A percentile compares a stretch with the other conserved stretches of the same genome.
phyloP scores from a whole-genome alignment of 2,797 vertebrate genomes.

The Pristis pectinata region DNA sequence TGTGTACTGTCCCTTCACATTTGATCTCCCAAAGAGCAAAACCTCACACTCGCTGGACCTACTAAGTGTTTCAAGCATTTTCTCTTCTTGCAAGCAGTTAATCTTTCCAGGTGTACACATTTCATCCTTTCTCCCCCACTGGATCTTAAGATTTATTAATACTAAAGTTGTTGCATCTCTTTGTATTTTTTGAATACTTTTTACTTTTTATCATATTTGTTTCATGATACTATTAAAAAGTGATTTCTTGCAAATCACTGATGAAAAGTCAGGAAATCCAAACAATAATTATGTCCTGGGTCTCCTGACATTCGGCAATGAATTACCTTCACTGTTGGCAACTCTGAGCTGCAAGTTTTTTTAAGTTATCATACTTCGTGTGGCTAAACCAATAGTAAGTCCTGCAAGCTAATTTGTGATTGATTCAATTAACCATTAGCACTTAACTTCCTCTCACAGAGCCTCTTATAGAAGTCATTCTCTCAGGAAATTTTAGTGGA shows the following conservation, averaged over 20 bases:
- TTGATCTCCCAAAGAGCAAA: no score
- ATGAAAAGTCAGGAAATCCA: not conserved
- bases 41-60: no score
- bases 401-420: not conserved
- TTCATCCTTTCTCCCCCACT: not conserved
- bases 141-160: not conserved
- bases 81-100: not conserved
- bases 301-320: no score
- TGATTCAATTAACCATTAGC: no score
- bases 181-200: not conserved
- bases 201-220: not conserved
- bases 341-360: not conserved
- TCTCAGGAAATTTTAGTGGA: not conserved
- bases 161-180: not conserved
- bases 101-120: not conserved
- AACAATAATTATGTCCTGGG: no score
- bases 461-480: not conserved
- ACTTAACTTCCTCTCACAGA: no score
- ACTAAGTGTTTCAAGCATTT: no score
- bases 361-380: not conserved
- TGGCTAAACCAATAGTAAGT: not conserved
- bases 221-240: not conserved
- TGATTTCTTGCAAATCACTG: not conserved
- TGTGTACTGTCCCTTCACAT: no score
- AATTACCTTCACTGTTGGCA: not conserved